These are phyloP conservation scores for Drosophila fungiperda DNA, from an alignment of 2,888 invertebrate species.

Conservation along the genomic window DNA sequence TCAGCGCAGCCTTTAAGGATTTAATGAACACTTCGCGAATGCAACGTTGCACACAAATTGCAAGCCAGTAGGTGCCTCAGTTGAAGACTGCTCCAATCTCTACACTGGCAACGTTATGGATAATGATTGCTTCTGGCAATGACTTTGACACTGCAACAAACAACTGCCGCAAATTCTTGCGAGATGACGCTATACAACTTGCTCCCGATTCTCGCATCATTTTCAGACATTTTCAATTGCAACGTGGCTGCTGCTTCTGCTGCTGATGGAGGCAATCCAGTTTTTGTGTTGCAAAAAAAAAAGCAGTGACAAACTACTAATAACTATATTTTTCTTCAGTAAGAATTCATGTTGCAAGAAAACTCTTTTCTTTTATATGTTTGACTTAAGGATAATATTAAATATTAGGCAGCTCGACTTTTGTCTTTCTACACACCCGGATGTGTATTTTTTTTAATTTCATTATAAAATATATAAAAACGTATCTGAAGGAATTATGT, in stretches of 20 bases:
- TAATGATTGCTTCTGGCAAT: constrained; percentile 42
- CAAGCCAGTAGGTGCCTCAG: constrained; percentile 15
- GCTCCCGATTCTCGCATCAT: constrained; percentile 21
- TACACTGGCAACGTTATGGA: constrained; percentile 28
- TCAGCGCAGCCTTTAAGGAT: constrained; percentile 52
- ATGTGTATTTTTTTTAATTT: not conserved
- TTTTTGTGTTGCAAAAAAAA: not conserved
- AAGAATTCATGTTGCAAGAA: not conserved
- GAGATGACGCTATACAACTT: constrained; percentile 33
- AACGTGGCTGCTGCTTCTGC: constrained; percentile 7
- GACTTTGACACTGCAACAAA: constrained; percentile 35
- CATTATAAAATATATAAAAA: not conserved
- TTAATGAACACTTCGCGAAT: constrained; percentile 41
- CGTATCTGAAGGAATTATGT: not conserved
- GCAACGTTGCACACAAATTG: constrained; percentile 16
- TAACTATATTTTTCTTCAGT: constrained; percentile 1
- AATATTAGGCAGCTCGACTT: not conserved
- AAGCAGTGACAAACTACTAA: constrained; percentile 25
- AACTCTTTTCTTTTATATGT: not conserved
- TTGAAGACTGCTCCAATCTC: constrained; percentile 10
- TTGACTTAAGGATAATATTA: not conserved
- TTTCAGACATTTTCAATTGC: constrained; percentile 41
- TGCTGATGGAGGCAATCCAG: constrained; percentile 13
- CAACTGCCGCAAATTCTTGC: constrained; percentile 29
- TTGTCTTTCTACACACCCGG: not conserved